phyloP scores from a whole-genome alignment of 2,113 vertebrate species.

The Cromileptes altivelis region DNA sequence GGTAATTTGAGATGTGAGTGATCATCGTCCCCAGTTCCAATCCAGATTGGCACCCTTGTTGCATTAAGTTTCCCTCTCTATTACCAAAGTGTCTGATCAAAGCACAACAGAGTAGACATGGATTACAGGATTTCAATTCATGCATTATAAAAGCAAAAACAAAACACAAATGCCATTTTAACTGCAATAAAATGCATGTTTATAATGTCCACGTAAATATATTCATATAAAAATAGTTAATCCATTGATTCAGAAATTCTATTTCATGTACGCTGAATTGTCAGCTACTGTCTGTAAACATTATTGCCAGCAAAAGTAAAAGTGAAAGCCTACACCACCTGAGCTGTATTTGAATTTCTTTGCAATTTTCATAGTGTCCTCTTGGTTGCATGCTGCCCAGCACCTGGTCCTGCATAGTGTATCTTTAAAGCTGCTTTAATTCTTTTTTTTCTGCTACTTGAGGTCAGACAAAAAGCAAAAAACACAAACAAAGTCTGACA shows the following conservation, averaged over 20 bases:
- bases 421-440: neutral
- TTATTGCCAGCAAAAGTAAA: too few relatives aligned
- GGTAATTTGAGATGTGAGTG: neutral
- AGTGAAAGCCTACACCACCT: too few relatives aligned
- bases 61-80: neutral
- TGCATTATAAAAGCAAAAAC: neutral
- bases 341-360: too few relatives aligned
- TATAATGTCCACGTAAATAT: neutral
- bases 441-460: neutral
- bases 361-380: too few relatives aligned
- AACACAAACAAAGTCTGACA: neutral
- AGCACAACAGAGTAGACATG: neutral
- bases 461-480: neutral
- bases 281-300: too few relatives aligned
- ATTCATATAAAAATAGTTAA: neutral
- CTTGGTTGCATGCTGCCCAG: too few relatives aligned
- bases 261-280: too few relatives aligned
- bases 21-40: too few relatives aligned
- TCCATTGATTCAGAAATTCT: neutral
- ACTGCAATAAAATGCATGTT: neutral
- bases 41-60: neutral
- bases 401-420: too few relatives aligned
- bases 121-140: neutral
- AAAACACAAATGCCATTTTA: neutral
- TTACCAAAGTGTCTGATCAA: neutral